phyloP scores from a whole-genome alignment of 2,797 vertebrate species.

The Coendou prehensilis region DNA sequence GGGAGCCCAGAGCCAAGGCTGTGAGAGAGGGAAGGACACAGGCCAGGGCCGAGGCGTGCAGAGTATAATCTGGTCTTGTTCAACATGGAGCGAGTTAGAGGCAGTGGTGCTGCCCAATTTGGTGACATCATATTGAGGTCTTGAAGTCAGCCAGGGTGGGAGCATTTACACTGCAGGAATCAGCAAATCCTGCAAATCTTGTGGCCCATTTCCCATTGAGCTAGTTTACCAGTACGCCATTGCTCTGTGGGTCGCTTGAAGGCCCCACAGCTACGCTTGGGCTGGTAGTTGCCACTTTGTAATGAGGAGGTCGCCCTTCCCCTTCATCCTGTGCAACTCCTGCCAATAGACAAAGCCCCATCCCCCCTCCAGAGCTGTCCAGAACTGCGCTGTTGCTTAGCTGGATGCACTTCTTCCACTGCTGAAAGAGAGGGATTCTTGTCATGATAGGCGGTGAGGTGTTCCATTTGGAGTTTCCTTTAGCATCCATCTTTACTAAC shows the following conservation, averaged over 20 bases:
- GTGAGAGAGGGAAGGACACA: not conserved
- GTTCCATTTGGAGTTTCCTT: not conserved
- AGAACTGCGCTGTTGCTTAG: not conserved
- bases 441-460: rapidly evolving
- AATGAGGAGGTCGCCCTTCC: not conserved
- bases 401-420: not conserved
- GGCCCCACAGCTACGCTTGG: not conserved
- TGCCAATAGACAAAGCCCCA: not conserved
- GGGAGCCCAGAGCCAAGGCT: not conserved
- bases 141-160: not conserved
- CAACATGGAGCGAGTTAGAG: not conserved
- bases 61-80: not conserved
- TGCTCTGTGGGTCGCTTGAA: not conserved
- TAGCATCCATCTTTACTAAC: not conserved
- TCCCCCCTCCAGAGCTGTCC: not conserved
- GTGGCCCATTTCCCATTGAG: too few species aligned
- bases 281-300: not conserved
- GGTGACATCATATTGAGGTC: rapidly evolving
- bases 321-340: not conserved
- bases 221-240: not conserved
- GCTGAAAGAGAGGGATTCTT: not conserved
- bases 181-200: not conserved
- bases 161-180: not conserved
- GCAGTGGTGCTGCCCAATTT: not conserved
- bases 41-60: not conserved